phyloP scores from a whole-genome alignment of 2,888 invertebrate species.

The Noctua janthina region DNA sequence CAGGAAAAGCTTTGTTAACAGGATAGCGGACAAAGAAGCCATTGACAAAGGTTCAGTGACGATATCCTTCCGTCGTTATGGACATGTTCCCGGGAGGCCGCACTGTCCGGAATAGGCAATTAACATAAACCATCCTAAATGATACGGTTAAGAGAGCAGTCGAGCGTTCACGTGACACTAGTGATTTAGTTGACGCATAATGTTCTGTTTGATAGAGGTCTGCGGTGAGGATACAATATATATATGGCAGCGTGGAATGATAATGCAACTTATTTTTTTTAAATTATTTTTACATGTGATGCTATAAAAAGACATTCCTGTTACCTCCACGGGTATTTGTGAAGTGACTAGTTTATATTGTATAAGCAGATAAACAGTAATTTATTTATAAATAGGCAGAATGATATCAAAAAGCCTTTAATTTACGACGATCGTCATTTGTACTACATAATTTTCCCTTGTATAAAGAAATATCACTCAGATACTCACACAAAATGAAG shows the following conservation, averaged over 20 bases:
- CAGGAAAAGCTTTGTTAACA: not conserved
- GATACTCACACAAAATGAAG: not conserved
- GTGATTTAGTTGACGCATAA: constrained; percentile 29
- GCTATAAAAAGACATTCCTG: not conserved
- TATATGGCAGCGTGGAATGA: too few species aligned
- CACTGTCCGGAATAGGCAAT: constrained; percentile 37
- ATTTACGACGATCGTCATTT: not conserved
- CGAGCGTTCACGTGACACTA: constrained; percentile 11
- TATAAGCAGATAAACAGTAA: too few species aligned
- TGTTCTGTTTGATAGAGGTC: constrained; percentile 20
- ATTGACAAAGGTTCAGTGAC: constrained; percentile 8
- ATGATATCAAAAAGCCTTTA: not conserved
- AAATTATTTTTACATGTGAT: not conserved
- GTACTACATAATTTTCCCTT: not conserved
- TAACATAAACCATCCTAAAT: constrained; percentile 61
- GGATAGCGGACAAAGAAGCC: constrained; percentile 5
- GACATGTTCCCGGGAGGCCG: constrained; percentile 22
- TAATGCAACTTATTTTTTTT: not conserved
- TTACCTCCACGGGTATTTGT: not conserved
- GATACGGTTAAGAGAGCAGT: constrained; percentile 33
- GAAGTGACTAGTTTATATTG: not conserved
- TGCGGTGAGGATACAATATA: not conserved
- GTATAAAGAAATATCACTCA: not conserved
- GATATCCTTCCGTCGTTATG: constrained; percentile 19
- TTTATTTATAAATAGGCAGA: too few species aligned